These are phyloP conservation scores for Ceryle rudis DNA, from an alignment of 2,797 vertebrate species.

Conservation along the genomic window DNA sequence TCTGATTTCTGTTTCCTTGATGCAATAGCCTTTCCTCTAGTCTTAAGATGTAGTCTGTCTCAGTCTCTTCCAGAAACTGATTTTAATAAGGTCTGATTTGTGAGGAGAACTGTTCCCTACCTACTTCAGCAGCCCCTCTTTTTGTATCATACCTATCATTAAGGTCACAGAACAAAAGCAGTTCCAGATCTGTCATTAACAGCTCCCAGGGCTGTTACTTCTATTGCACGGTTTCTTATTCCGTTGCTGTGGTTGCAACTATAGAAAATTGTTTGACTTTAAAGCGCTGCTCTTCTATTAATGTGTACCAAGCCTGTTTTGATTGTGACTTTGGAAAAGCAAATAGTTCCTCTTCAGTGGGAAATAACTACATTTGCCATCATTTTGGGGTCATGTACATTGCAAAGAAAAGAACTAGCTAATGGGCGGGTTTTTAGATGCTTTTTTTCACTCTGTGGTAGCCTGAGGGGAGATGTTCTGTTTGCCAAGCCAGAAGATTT, in stretches of 20 bases:
- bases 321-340: not conserved
- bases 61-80: not conserved
- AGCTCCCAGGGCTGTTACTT: not conserved
- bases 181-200: not conserved
- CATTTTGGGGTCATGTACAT: not conserved
- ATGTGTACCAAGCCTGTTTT: not conserved
- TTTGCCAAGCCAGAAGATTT: not conserved
- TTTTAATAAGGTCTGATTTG: not conserved
- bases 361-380: not conserved
- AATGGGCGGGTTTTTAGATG: not conserved
- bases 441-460: not conserved
- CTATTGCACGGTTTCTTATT: not conserved
- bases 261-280: not conserved
- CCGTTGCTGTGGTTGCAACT: not conserved
- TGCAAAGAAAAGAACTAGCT: not conserved
- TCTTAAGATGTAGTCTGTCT: not conserved
- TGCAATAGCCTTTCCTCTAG: not conserved
- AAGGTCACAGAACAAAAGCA: not conserved
- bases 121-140: not conserved
- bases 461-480: not conserved
- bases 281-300: not conserved
- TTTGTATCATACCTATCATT: not conserved
- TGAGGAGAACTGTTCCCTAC: not conserved
- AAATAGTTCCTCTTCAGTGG: not conserved
- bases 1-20: not conserved